Evolutionary conservation across 2,113 vertebrate genomes (phyloP).

Genomic region (Rhegmatorhina hoffmannsi): DNA sequence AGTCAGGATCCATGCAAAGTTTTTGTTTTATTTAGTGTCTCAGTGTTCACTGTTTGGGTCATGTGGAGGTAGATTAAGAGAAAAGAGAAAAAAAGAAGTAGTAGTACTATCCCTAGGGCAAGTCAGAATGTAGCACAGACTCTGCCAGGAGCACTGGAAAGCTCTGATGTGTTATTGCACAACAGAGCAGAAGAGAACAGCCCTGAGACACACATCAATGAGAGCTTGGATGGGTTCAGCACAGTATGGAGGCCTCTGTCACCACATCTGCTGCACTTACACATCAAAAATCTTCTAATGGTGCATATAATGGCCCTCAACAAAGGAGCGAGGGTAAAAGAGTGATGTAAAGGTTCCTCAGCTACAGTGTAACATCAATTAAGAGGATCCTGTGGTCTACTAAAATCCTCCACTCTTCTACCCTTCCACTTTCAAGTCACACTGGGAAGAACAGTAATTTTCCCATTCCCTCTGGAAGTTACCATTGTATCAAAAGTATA

Average conservation of each 20-base stretch:
- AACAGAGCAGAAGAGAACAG: slow-evolving; percentile 36
- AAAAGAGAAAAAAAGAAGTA: neutral
- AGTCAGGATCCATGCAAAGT: neutral
- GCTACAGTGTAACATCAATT: neutral
- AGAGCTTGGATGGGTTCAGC: neutral
- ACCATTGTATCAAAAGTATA: neutral
- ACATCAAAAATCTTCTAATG: slow-evolving; percentile 33
- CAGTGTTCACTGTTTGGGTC: neutral
- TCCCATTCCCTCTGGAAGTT: neutral
- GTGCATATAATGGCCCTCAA: neutral
- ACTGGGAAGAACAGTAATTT: neutral
- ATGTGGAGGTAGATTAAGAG: neutral
- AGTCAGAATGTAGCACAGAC: slow-evolving; percentile 4
- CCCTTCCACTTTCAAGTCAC: neutral
- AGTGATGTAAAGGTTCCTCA: neutral
- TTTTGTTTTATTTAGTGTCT: neutral
- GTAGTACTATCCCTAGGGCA: neutral
- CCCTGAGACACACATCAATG: neutral
- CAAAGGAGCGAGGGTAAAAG: neutral
- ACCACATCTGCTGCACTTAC: neutral
- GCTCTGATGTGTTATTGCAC: neutral
- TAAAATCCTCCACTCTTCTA: neutral
- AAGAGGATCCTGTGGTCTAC: neutral
- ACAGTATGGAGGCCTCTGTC: neutral
- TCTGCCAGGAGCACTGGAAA: neutral